These are phyloP conservation scores for Cydia pomonella DNA, from an alignment of 1,140 invertebrate species.

Conservation along the genomic window DNA sequence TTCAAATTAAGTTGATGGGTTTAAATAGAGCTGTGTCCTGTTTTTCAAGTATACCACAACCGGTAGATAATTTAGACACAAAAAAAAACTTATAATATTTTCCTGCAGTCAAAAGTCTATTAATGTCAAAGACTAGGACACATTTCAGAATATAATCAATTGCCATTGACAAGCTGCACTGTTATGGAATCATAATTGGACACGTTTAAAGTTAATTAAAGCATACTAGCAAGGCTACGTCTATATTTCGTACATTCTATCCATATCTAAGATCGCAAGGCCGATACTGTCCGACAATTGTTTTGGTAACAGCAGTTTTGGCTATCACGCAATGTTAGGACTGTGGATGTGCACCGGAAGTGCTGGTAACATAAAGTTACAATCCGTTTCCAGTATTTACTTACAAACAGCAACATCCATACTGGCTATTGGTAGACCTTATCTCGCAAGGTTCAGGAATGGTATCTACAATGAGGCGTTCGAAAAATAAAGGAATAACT, in stretches of 20 bases:
- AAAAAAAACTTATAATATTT: conserved; percentile 26
- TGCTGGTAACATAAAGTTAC: neutral
- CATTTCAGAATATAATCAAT: conserved; percentile 12
- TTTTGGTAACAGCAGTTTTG: neutral
- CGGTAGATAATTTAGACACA: neutral
- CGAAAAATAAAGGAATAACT: too few species aligned
- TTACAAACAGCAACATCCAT: too few species aligned
- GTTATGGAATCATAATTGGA: neutral
- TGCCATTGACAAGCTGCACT: neutral
- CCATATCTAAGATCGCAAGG: conserved; percentile 26
- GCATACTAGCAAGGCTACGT: neutral
- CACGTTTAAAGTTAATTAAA: conserved; percentile 12
- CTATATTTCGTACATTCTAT: conserved; percentile 5
- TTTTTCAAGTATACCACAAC: too few species aligned
- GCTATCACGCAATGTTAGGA: neutral
- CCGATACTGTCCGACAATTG: neutral
- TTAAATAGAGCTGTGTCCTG: too few species aligned
- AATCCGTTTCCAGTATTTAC: neutral
- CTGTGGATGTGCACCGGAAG: neutral
- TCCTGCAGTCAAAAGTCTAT: neutral
- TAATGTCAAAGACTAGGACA: neutral
- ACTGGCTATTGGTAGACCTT: too few species aligned
- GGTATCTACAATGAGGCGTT: too few species aligned
- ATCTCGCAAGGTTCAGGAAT: too few species aligned
- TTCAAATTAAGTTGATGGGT: too few species aligned